Percentiles rank a stretch among this genome's conserved stretches.
Conservation (phyloP, 2,888 invertebrate genomes). For the Lamellibrachia columna region DNA sequence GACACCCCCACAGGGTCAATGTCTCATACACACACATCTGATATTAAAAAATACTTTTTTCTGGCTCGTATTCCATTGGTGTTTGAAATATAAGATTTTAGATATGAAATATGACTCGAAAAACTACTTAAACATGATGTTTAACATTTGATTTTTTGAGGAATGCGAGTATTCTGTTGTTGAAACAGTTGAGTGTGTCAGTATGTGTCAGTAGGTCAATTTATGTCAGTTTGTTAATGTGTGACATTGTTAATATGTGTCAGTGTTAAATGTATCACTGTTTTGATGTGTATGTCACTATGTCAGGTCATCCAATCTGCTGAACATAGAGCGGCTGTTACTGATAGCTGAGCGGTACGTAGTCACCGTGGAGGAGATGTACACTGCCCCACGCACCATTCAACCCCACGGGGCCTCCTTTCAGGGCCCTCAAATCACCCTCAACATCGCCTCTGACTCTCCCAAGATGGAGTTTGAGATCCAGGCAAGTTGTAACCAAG, state of each 20-base stretch:
- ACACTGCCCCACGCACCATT: slow-evolving; percentile 64
- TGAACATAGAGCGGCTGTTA: slow-evolving; percentile 66
- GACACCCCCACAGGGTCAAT: neutral
- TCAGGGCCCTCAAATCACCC: slow-evolving; percentile 65
- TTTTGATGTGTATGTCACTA: neutral
- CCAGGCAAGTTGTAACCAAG: slow-evolving; percentile 46
- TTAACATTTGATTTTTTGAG: too few species aligned
- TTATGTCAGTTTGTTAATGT: neutral
- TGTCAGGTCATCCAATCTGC: slow-evolving; percentile 52
- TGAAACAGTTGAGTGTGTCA: neutral
- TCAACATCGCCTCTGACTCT: slow-evolving; percentile 63
- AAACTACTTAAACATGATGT: too few species aligned
- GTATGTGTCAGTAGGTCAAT: neutral
- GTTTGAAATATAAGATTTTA: neutral
- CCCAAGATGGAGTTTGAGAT: slow-evolving; percentile 62
- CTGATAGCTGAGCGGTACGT: slow-evolving; percentile 67
- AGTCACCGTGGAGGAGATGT: slow-evolving; percentile 65
- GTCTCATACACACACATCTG: neutral
- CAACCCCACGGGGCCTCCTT: slow-evolving; percentile 68
- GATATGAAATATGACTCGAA: neutral
- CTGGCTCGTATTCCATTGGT: neutral
- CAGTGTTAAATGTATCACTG: neutral
- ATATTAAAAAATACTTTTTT: neutral
- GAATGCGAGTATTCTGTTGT: neutral
- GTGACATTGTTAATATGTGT: neutral